Evolutionary conservation across 2,113 vertebrate genomes (phyloP), one percentile per base, ranked within the genome.

Genomic region (Amphilophus citrinellus): DNA sequence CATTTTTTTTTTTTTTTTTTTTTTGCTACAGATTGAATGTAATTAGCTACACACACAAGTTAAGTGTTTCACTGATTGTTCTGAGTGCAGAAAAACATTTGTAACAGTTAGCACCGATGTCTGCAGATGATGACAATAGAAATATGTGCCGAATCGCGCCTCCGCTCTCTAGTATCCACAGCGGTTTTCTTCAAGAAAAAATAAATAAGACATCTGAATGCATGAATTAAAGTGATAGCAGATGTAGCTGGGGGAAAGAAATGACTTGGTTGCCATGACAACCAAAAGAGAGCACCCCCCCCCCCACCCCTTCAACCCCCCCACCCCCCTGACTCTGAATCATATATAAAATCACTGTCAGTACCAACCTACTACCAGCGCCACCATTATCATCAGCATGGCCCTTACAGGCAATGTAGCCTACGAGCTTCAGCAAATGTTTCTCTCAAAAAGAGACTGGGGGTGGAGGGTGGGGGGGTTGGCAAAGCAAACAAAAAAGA

Each of bases 241-340:
- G 76, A 88, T 75, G 86, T 84, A 85, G 84, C 85, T 90, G 85
- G 83, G 77, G 80, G 77, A 77, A 83, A 86, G 80, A 85, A 87
- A 85, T 86, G 84, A 82, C 77, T 83, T 44, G 84, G 94, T 96
- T 95, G 90, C 95, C 77, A 95, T 96, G 92, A 91, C 92, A 88
- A 96, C 94, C 89, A 63, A 86, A 83, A 50, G 77, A 88, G 92
- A 86, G 77, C 53, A 2, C 24, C 24, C 24, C 24, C 24, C 24
- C 73, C 89, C 84, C 76, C 63, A 8, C 47, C 56, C 63, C 77
- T 37, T 37, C 37, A 37, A 14, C 61, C 11, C 4, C 57, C 35
- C 35, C 35, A 37, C 61, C 75, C 82, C 77, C 20, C 78, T 77
- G 57, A 92, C 89, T 88, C 87, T 63, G 82, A 93, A 85, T 87